Evolutionary conservation across 2,797 vertebrate species (phyloP).

Genomic region (Neosalanx taihuensis): DNA sequence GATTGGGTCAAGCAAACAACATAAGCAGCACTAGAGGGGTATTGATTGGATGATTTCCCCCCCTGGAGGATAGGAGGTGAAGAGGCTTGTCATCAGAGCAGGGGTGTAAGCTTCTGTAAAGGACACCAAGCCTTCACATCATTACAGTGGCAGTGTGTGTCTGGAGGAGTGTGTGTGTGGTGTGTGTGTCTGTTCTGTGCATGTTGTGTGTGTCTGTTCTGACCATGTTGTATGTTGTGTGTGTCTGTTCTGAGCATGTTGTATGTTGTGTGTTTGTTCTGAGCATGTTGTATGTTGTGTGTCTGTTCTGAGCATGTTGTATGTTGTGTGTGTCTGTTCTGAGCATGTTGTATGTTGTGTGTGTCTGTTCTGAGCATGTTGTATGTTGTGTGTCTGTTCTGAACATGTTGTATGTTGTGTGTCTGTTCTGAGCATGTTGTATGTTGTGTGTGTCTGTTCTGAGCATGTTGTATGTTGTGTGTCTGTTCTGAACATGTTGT

Average conservation of each 20-base stretch:
- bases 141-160: constrained; percentile 34
- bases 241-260: constrained; percentile 25
- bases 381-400: too few species aligned
- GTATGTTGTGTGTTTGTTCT: constrained; percentile 34
- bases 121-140: constrained; percentile 42
- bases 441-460: constrained; percentile 30
- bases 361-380: constrained; percentile 17
- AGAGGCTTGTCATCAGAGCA: constrained; percentile 16
- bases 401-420: constrained; percentile 42
- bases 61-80: too few species aligned
- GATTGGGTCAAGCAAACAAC: too few species aligned
- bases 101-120: constrained; percentile 38
- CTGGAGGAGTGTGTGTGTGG: background rate
- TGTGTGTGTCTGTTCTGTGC: background rate
- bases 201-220: too few species aligned
- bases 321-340: constrained; percentile 33
- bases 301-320: constrained; percentile 34
- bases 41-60: too few species aligned
- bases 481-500: constrained; percentile 34
- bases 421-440: constrained; percentile 32
- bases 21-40: too few species aligned
- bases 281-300: too few species aligned
- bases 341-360: constrained; percentile 44
- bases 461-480: too few species aligned
- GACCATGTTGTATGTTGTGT: too few species aligned